Base-by-base conservation (phyloP, 2,797 vertebrate species). In the Phoxinus dragarum region DNA sequence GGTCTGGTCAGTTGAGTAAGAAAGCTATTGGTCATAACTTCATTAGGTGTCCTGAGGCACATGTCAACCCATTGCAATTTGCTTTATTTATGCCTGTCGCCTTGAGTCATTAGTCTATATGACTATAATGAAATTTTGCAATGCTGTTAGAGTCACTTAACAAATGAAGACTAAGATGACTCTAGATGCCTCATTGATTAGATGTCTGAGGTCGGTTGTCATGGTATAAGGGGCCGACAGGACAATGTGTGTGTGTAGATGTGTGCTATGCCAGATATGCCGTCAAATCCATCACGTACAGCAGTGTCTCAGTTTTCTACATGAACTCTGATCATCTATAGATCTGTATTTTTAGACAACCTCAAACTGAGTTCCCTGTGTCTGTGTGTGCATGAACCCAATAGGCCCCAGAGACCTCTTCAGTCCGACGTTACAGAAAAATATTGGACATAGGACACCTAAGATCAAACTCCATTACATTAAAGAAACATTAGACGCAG, bases 401-500 rank as follows among this genome's bases (percentile, higher is more conserved):
- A 91, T 93, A 93, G 89, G 93, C 93, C 92, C 94, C 49, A 9
- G 93, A 95, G 95, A 93, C 89, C 91, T 91, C 92, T 94, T 94
- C 88, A 92, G 93, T 93, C 93, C 95, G 91, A 94, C 93, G 93
- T 94, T 93, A 92, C 90, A 93, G 91, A 90, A 92, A 91, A 90
- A 92, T 94, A 94, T 93, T 93, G 92, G 94, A 89, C 89, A 93
- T 91, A 88, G 89, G 94, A 94, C 92, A 94, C 93, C 92, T 91
- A 88, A 92, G 90, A 94, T 96, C 95, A 95, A 95, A 94, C 93
- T 95, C 93, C 94, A 93, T 94, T 94, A 93, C 94, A 94, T 95
- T 95, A 96, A 93, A 92, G 94, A 94, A 95, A 95, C 91, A 94
- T 94, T 95, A 95, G 93, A 95, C 93, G 90, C 93, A 88, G 89